These are phyloP conservation scores for Muscicapa striata DNA, from an alignment of 2,797 vertebrate genomes.

Conservation along the genomic window DNA sequence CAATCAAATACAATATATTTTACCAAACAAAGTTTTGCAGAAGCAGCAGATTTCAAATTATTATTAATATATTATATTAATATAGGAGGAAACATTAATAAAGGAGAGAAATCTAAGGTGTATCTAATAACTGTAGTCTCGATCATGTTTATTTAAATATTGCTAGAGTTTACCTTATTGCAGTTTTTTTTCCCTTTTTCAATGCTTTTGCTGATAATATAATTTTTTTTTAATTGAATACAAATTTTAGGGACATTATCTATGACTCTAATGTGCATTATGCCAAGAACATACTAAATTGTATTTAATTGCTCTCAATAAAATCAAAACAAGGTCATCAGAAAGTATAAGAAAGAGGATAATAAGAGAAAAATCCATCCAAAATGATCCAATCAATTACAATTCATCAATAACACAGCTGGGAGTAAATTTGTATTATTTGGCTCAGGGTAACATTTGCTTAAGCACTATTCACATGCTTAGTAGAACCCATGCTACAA, in stretches of 20 bases:
- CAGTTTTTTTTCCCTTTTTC: background rate
- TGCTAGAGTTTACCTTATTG: background rate
- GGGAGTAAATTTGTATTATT: background rate
- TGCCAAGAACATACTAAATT: background rate
- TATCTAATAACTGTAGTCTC: background rate
- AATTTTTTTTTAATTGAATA: background rate
- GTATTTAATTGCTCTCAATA: background rate
- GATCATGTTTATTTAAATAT: background rate
- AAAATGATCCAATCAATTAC: background rate
- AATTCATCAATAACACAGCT: background rate
- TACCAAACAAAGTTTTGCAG: background rate
- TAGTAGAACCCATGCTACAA: background rate
- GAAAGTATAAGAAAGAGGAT: background rate
- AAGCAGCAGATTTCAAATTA: background rate
- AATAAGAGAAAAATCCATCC: background rate
- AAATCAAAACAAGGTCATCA: background rate
- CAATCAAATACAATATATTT: background rate
- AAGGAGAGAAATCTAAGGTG: background rate
- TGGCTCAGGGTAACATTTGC: background rate
- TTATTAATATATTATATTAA: background rate
- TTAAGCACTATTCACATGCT: background rate
- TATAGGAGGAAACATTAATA: background rate
- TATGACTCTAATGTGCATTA: background rate
- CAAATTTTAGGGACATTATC: background rate
- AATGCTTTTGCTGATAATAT: background rate